phyloP scores from a whole-genome alignment of 2,113 vertebrate species.

The Saimiri boliviensis region DNA sequence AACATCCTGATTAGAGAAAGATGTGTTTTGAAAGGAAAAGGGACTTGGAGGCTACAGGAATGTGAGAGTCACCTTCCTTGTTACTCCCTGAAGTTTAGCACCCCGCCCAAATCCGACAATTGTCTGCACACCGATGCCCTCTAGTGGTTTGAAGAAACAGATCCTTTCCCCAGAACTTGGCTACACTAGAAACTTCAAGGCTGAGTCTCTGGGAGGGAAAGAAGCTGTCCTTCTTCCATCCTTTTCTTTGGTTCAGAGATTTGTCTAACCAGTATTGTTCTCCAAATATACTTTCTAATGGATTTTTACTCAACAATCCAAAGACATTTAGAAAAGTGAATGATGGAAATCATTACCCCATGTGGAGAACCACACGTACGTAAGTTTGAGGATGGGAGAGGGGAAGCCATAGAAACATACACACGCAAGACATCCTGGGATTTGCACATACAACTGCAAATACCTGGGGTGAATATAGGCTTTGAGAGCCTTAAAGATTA shows the following conservation, averaged over 20 bases:
- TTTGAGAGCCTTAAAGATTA: background rate
- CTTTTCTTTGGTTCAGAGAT: background rate
- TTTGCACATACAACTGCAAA: background rate
- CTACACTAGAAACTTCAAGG: background rate
- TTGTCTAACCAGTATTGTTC: background rate
- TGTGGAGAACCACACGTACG: background rate
- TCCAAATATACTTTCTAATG: background rate
- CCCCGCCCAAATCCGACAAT: background rate
- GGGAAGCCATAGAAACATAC: background rate
- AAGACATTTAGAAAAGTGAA: slow-evolving; percentile 26
- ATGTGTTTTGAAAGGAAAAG: background rate
- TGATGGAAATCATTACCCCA: background rate
- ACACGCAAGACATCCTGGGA: background rate
- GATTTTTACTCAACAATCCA: slow-evolving; percentile 10
- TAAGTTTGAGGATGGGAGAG: background rate
- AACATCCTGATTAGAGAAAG: background rate
- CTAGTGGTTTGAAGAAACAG: slow-evolving; percentile 60
- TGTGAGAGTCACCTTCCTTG: background rate
- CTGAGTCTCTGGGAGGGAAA: background rate
- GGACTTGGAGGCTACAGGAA: background rate
- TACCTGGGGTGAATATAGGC: background rate
- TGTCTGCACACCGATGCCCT: slow-evolving; percentile 71
- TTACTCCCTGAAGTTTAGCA: slow-evolving; percentile 34
- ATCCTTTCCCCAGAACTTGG: background rate
- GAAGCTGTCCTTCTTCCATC: background rate